Evolutionary conservation across 2,113 vertebrate genomes (phyloP), one percentile per base, ranked within the genome.

Genomic region (Rhabdornis inornatus): DNA sequence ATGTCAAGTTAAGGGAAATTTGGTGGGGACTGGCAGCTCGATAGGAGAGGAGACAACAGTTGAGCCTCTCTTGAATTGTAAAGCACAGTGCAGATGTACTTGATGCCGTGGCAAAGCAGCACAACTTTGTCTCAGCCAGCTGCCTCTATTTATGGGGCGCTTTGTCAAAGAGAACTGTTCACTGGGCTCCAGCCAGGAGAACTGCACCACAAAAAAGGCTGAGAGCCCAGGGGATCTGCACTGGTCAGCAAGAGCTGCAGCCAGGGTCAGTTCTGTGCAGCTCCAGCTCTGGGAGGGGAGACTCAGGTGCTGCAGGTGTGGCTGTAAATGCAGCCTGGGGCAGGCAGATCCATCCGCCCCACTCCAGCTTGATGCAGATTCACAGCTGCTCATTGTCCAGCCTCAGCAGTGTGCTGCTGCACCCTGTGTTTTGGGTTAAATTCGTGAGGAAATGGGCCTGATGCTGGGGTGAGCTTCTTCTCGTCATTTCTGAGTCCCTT

Each of bases 401-500:
- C 33, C 77, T 55, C 88, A 52, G 12, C 27, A 45, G 10, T 2
- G 0, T 37, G 28, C 61, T 79, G 12, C 27, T 25, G 25, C 1
- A 2, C 7, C 6, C 13, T 2, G 1, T 44, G 12, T 52, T 83
- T 79, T 59, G 31, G 68, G 37, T 19, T 66, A 23, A 3, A 0
- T 44, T 87, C 42, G 27, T 2, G 3, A 16, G 39, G 60, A 77
- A 72, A 88, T 0, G 24, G 42, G 13, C 3, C 16, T 81, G 31
- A 55, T 0, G 0, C 14, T 2, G 0, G 3, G 10, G 13, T 0
- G 0, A n/a, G 10, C 7, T 64, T 53, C 31, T 40, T 42, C 47
- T 59, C 33, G 28, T 17, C 3, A 15, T 40, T 66, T 91, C 52
- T 68, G 22, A 59, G 30, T 28, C 17, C 5, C 49, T 85, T 39